Conservation (phyloP, 2,113 vertebrate genomes). For the Dascyllus trimaculatus region DNA sequence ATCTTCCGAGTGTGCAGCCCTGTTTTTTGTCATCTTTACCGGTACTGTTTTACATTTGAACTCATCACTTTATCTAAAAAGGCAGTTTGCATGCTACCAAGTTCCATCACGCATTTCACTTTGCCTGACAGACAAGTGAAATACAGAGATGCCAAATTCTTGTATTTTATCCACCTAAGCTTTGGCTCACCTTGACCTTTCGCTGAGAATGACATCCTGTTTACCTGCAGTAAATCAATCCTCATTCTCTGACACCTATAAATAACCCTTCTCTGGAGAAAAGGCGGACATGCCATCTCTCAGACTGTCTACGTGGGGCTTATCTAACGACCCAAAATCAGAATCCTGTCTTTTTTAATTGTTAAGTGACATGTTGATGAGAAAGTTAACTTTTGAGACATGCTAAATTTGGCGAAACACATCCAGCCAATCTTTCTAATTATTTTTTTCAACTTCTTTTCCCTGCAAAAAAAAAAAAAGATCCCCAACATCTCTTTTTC, state of each 20-base stretch:
- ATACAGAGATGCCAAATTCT: slow-evolving; percentile 32
- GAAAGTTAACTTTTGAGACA: slow-evolving; percentile 18
- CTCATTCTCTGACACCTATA: slow-evolving; percentile 61
- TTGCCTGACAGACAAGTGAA: slow-evolving; percentile 46
- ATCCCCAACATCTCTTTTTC: not conserved
- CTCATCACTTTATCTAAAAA: slow-evolving; percentile 14
- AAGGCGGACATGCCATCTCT: slow-evolving; percentile 38
- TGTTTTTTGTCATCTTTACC: not conserved
- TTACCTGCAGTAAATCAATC: slow-evolving; percentile 73
- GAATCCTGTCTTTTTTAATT: slow-evolving; percentile 10
- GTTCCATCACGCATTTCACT: slow-evolving; percentile 9
- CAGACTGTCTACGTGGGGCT: slow-evolving; percentile 1
- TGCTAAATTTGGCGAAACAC: not conserved
- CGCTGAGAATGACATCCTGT: slow-evolving; percentile 53
- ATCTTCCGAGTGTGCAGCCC: slow-evolving; percentile 1
- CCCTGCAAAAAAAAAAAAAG: not conserved
- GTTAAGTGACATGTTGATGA: slow-evolving; percentile 1
- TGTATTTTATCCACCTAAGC: slow-evolving; percentile 51
- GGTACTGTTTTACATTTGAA: slow-evolving; percentile 31
- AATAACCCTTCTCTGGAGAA: slow-evolving; percentile 63
- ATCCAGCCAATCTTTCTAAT: not conserved
- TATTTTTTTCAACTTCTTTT: not conserved
- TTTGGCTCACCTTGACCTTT: slow-evolving; percentile 75
- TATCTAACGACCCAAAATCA: slow-evolving; percentile 27
- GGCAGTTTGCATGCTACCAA: slow-evolving; percentile 8